Conservation (phyloP, 2,113 vertebrate genomes). For the Apodemus speciosus region DNA sequence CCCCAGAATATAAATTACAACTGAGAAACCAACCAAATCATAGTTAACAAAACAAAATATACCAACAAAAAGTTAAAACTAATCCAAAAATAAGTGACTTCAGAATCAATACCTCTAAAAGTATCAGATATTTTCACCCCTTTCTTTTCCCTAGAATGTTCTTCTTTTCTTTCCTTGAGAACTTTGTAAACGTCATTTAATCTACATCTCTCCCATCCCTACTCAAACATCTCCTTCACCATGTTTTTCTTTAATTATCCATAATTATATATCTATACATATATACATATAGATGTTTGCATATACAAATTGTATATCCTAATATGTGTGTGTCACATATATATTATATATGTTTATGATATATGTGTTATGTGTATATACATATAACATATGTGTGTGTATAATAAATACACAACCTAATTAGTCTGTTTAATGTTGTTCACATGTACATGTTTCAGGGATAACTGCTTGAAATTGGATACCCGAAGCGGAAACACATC, state of each 20-base stretch:
- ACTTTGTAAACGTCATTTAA: not conserved
- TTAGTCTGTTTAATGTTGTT: not conserved
- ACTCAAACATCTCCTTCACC: not conserved
- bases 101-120: not conserved
- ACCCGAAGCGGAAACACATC: not conserved
- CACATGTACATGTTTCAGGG: not conserved
- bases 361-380: too few relatives aligned
- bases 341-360: not conserved
- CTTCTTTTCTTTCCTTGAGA: not conserved
- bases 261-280: not conserved
- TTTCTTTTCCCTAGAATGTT: not conserved
- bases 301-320: not conserved
- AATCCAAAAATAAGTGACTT: not conserved
- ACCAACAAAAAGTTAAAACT: constrained; percentile 28
- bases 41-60: not conserved
- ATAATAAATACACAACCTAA: not conserved
- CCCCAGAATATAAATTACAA: constrained; percentile 13
- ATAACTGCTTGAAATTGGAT: not conserved
- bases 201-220: not conserved
- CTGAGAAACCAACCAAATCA: not conserved
- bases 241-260: not conserved
- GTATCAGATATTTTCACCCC: not conserved
- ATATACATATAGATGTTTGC: not conserved
- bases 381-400: not conserved
- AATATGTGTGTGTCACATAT: not conserved